phyloP scores from a whole-genome alignment of 2,888 invertebrate genomes.

The Tortricodes alternella region DNA sequence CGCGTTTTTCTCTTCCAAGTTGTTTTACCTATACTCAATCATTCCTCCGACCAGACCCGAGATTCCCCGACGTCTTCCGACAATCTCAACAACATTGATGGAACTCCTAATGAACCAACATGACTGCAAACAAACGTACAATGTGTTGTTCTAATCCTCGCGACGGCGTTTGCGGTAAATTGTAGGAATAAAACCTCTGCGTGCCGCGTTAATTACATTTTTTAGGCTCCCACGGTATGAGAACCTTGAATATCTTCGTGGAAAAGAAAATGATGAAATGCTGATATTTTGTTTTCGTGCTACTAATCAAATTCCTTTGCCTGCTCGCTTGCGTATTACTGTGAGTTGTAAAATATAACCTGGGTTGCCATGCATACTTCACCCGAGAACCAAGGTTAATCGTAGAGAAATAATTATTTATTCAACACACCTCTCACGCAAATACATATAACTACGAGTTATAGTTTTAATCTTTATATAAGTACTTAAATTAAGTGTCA shows the following conservation, averaged over 20 bases:
- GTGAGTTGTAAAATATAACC: too few relatives aligned
- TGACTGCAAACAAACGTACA: neutral
- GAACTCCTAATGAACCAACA: slow-evolving; percentile 15
- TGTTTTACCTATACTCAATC: neutral
- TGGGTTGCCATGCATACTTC: too few relatives aligned
- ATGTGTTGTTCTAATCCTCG: slow-evolving; percentile 13
- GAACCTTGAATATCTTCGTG: slow-evolving; percentile 2
- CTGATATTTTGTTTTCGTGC: too few relatives aligned
- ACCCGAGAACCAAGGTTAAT: too few relatives aligned
- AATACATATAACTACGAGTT: too few relatives aligned
- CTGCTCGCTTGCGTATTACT: too few relatives aligned
- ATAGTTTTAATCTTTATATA: too few relatives aligned
- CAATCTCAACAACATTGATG: neutral
- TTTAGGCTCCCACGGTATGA: slow-evolving; percentile 3
- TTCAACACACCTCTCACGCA: too few relatives aligned
- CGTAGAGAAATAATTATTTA: too few relatives aligned
- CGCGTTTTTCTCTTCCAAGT: neutral
- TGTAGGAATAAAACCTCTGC: neutral
- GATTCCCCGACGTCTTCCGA: slow-evolving; percentile 3
- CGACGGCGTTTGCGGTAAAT: slow-evolving; percentile 6
- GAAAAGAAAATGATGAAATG: too few relatives aligned
- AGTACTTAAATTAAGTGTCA: too few relatives aligned
- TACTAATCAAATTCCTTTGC: too few relatives aligned
- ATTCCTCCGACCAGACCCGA: neutral
- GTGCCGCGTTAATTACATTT: slow-evolving; percentile 18